Evolutionary conservation across 1,140 invertebrate genomes (phyloP).

Genomic region (Penaeus japonicus): DNA sequence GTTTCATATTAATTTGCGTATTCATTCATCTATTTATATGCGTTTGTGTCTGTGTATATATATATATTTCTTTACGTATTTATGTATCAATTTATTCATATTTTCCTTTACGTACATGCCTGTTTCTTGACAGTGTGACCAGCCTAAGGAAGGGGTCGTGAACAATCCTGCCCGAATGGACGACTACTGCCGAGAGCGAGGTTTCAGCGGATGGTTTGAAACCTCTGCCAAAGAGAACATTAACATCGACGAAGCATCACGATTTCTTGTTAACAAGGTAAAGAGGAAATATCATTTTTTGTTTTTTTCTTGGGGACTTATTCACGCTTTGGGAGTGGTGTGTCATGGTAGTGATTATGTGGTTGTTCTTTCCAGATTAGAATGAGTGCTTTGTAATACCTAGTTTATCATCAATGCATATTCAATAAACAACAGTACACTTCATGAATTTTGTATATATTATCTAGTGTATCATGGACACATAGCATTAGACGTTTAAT

Average conservation of each 20-base stretch:
- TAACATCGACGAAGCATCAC: constrained; percentile 95
- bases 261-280: constrained; percentile 78
- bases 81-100: background rate
- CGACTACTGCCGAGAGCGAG: constrained; percentile 93
- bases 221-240: constrained; percentile 99
- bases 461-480: background rate
- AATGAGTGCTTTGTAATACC: no score
- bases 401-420: no score
- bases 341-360: no score
- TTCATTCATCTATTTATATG: no score
- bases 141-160: constrained; percentile 90
- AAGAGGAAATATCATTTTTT: background rate
- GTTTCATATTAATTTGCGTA: no score
- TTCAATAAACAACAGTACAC: no score
- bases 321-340: background rate
- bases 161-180: constrained; percentile 87
- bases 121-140: constrained; percentile 80
- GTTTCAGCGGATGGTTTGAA: constrained; percentile 96
- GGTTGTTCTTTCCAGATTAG: no score
- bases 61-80: background rate
- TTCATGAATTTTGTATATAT: no score
- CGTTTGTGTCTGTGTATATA: background rate
- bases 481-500: background rate
- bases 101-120: background rate
- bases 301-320: background rate